Conservation (phyloP, 2,113 vertebrate species). For the Pseudopodoces humilis region DNA sequence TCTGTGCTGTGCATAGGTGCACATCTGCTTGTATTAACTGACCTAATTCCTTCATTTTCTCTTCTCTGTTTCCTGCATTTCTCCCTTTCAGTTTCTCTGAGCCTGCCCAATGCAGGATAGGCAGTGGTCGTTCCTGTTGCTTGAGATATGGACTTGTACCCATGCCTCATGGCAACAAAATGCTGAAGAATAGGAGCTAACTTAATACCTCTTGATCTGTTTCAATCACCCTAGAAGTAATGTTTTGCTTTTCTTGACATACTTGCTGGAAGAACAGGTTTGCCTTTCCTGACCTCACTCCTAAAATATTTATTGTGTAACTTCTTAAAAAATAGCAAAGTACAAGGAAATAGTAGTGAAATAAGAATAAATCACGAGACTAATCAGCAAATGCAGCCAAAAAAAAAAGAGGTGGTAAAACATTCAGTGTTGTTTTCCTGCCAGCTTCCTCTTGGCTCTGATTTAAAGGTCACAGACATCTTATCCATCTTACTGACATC, state of each 20-base stretch:
- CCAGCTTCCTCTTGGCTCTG: not conserved
- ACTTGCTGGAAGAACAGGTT: slow-evolving; percentile 11
- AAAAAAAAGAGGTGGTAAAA: not conserved
- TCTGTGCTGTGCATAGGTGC: not conserved
- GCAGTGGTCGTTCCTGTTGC: not conserved
- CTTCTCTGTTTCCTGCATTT: not conserved
- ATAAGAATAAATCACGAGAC: not conserved
- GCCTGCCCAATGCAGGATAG: not conserved
- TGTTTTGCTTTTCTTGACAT: not conserved
- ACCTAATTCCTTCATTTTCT: not conserved
- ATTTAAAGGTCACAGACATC: not conserved
- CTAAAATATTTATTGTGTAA: not conserved
- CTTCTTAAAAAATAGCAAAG: slow-evolving; percentile 1
- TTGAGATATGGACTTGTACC: not conserved
- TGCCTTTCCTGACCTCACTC: not conserved
- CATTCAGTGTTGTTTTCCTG: not conserved
- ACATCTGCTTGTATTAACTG: not conserved
- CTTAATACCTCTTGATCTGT: not conserved
- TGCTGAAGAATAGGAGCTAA: not conserved
- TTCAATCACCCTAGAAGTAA: not conserved
- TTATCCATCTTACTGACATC: not conserved
- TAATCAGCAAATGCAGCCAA: not conserved
- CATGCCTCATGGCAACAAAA: not conserved
- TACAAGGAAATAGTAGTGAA: slow-evolving; percentile 10
- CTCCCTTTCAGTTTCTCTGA: not conserved